A percentile compares a stretch with the other conserved stretches of the same genome.
These are phyloP conservation scores for Periophthalmodon schlosseri DNA, from an alignment of 2,113 vertebrate genomes.

Conservation along the genomic window DNA sequence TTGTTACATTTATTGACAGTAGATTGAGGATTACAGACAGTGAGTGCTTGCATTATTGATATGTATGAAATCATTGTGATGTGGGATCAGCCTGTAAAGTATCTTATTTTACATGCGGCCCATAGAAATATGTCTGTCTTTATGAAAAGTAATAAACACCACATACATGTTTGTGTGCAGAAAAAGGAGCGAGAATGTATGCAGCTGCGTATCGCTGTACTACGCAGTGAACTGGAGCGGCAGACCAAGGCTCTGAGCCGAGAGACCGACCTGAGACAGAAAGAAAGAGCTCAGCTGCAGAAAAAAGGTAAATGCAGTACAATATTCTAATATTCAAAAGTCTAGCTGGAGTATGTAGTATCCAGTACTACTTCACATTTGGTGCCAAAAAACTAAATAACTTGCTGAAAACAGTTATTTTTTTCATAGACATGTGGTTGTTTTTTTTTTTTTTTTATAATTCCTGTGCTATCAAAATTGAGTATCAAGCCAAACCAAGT, in stretches of 20 bases:
- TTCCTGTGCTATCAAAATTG: not conserved
- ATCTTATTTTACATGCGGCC: conserved; percentile 30
- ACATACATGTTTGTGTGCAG: conserved; percentile 64
- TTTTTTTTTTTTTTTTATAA: no score
- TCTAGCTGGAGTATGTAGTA: no score
- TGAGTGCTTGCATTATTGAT: conserved; percentile 15
- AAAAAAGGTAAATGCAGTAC: conserved; percentile 81
- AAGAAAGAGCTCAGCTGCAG: conserved; percentile 80
- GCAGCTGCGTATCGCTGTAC: conserved; percentile 90
- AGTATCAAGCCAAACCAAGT: not conserved
- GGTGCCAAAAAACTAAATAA: no score
- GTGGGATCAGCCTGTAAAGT: conserved; percentile 27
- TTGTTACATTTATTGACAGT: conserved; percentile 26
- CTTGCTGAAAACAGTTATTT: no score
- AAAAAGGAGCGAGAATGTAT: conserved; percentile 95
- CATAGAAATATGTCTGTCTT: conserved; percentile 23
- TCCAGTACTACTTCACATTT: no score
- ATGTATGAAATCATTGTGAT: conserved; percentile 20
- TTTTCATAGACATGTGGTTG: no score
- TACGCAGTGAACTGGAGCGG: conserved; percentile 89
- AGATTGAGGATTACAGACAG: conserved; percentile 25
- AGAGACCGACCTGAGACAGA: conserved; percentile 86
- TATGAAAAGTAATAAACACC: conserved; percentile 39
- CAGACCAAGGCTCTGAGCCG: conserved; percentile 88
- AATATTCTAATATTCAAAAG: not conserved